Percentiles rank a stretch among this genome's conserved stretches.
Evolutionary conservation across 1,140 invertebrate genomes (phyloP).

Genomic region (Micrasema longulum): DNA sequence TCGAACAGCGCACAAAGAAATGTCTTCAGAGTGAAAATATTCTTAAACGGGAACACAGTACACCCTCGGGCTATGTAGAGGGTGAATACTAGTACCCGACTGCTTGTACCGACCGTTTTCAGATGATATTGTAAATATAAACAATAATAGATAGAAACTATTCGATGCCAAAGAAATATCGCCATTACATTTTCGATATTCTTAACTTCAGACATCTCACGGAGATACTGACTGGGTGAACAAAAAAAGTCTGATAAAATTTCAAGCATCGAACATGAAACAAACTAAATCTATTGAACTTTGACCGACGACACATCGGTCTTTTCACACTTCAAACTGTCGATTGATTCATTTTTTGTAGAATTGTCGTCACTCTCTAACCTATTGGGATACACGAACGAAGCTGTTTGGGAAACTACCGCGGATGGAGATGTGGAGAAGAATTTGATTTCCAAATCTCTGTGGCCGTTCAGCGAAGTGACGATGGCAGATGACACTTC

Average conservation of each 20-base stretch:
- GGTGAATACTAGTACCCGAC: too few relatives aligned
- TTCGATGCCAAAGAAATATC: not conserved
- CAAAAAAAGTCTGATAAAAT: not conserved
- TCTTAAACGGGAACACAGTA: too few relatives aligned
- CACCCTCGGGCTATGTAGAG: too few relatives aligned
- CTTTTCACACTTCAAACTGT: constrained; percentile 19
- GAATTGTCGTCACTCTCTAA: constrained; percentile 22
- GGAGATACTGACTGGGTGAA: not conserved
- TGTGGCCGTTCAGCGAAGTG: constrained; percentile 80
- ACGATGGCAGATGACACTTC: constrained; percentile 84
- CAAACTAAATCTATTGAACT: constrained; percentile 24
- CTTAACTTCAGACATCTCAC: not conserved
- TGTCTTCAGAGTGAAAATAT: too few relatives aligned
- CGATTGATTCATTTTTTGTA: not conserved
- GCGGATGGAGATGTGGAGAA: constrained; percentile 65
- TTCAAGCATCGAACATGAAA: not conserved
- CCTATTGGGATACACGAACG: constrained; percentile 34
- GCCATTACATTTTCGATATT: constrained; percentile 4
- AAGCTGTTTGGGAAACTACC: constrained; percentile 12
- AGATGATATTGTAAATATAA: not conserved
- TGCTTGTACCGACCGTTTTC: too few relatives aligned
- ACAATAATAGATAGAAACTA: not conserved
- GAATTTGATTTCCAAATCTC: constrained; percentile 83
- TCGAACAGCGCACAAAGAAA: too few relatives aligned
- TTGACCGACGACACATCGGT: constrained; percentile 15